Conservation (phyloP, 1,140 invertebrate genomes). For the Ephestia elutella region DNA sequence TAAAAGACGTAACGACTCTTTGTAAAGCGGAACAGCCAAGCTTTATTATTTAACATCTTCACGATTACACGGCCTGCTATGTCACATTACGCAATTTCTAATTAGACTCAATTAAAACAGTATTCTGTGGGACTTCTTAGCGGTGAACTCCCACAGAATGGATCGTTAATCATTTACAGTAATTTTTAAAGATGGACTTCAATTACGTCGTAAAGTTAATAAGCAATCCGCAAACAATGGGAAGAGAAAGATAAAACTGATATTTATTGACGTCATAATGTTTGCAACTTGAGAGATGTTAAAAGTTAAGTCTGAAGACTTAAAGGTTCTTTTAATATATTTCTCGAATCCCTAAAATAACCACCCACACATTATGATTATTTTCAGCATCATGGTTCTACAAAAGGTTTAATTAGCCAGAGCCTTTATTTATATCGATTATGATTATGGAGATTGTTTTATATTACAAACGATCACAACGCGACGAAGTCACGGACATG, state of each 20-base stretch:
- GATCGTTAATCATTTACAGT: conserved; percentile 7
- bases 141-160: conserved; percentile 14
- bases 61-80: conserved; percentile 34
- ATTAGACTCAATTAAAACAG: conserved; percentile 32
- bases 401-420: no score
- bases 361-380: no score
- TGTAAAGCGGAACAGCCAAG: conserved; percentile 8
- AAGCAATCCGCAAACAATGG: conserved; percentile 1
- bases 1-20: neutral
- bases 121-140: conserved; percentile 19
- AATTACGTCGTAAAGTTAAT: conserved; percentile 5
- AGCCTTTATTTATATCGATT: no score
- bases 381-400: no score
- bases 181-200: conserved; percentile 8
- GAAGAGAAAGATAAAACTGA: conserved; percentile 8
- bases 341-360: no score
- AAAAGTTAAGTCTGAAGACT: neutral
- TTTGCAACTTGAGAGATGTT: neutral
- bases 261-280: neutral
- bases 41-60: conserved; percentile 14
- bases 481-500: no score
- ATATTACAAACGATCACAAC: no score
- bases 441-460: no score
- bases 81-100: conserved; percentile 25
- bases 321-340: no score